Percentiles rank a stretch among this genome's conserved stretches.
These are phyloP conservation scores for Eristalinus aeneus DNA, from an alignment of 2,888 invertebrate genomes.

Conservation along the genomic window DNA sequence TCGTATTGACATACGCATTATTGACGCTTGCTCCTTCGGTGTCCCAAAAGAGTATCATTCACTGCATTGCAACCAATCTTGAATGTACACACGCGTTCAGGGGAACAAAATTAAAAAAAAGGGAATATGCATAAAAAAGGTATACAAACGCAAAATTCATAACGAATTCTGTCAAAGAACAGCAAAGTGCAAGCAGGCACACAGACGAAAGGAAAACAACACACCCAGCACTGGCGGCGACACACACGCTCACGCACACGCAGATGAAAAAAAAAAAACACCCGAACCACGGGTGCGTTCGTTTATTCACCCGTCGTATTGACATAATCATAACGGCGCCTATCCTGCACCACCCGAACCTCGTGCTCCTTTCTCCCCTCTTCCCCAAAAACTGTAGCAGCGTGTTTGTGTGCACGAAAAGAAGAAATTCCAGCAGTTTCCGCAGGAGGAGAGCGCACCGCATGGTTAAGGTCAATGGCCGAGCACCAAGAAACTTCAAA, in stretches of 20 bases:
- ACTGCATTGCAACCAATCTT: neutral
- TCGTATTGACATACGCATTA: constrained; percentile 55
- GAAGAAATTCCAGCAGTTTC: neutral
- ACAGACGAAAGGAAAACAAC: constrained; percentile 52
- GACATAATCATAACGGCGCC: constrained; percentile 59
- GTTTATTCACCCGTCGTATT: constrained; percentile 40
- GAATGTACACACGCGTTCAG: neutral
- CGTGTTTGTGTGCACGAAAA: constrained; percentile 23
- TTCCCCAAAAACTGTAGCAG: neutral
- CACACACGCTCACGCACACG: neutral
- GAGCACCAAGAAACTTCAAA: constrained; percentile 75
- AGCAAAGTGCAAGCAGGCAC: constrained; percentile 23
- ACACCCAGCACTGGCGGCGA: neutral
- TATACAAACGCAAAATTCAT: neutral
- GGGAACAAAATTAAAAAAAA: constrained; percentile 6
- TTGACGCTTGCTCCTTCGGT: constrained; percentile 22
- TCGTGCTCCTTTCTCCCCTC: constrained; percentile 34
- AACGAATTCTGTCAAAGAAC: constrained; percentile 20
- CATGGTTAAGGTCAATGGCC: constrained; percentile 79
- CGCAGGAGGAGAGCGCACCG: constrained; percentile 60
- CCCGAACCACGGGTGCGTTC: constrained; percentile 13
- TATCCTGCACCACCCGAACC: constrained; percentile 19
- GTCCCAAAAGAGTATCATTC: constrained; percentile 1
- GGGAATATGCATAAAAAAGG: neutral
- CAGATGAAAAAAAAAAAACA: constrained; percentile 2